phyloP scores from a whole-genome alignment of 1,140 invertebrate species.

The Drosophila sproati region DNA sequence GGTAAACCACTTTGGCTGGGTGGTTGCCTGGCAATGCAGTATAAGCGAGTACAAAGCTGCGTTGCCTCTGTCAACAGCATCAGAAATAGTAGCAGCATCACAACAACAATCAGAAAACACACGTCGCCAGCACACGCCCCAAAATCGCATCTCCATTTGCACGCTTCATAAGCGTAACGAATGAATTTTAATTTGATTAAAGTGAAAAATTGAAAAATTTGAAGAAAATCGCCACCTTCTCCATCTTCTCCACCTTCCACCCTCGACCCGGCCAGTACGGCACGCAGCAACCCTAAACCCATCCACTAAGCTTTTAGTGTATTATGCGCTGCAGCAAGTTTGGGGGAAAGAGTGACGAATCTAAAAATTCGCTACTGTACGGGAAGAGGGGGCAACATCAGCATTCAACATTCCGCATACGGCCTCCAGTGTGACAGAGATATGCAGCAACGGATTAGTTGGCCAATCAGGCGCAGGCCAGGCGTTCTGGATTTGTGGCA shows the following conservation, averaged over 20 bases:
- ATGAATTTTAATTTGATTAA: constrained; percentile 84
- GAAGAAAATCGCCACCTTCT: not conserved
- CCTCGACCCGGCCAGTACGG: not conserved
- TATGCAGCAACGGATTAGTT: constrained; percentile 66
- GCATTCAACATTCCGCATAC: no score
- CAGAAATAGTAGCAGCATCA: constrained; percentile 4
- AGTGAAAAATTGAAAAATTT: constrained; percentile 80
- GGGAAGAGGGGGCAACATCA: no score
- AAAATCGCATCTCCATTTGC: constrained; percentile 33
- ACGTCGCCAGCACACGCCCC: not conserved
- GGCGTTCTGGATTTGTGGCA: constrained; percentile 59
- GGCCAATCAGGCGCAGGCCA: constrained; percentile 63
- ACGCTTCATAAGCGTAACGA: constrained; percentile 82
- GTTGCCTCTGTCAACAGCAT: constrained; percentile 42
- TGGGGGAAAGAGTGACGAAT: constrained; percentile 36
- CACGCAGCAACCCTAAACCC: not conserved
- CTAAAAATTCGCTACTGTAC: constrained; percentile 17
- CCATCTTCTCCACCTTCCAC: no score
- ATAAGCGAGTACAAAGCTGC: constrained; percentile 44
- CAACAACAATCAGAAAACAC: not conserved
- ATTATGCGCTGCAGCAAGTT: constrained; percentile 50
- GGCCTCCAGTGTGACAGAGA: constrained; percentile 14
- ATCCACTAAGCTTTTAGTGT: constrained; percentile 51
- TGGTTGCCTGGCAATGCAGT: constrained; percentile 52
- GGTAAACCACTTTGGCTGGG: constrained; percentile 24